These are phyloP conservation scores for Spodoptera littoralis DNA, from an alignment of 2,888 invertebrate species.

Conservation along the genomic window DNA sequence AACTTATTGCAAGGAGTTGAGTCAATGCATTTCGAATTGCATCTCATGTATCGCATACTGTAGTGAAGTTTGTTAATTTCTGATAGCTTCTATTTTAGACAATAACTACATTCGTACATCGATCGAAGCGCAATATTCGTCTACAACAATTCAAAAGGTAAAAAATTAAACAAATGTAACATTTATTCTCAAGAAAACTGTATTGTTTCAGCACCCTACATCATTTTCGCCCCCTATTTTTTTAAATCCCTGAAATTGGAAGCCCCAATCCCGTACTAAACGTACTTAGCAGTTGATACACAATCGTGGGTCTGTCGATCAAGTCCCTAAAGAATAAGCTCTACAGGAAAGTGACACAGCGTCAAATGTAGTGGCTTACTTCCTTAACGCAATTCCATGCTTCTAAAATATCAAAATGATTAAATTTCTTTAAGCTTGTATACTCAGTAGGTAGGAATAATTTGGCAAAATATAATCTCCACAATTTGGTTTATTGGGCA, in stretches of 20 bases:
- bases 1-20: conserved; percentile 42
- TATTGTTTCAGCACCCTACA: not conserved
- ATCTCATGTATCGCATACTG: conserved; percentile 24
- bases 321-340: conserved; percentile 18
- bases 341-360: conserved; percentile 7
- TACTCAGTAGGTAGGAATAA: too few species aligned
- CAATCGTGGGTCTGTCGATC: conserved; percentile 10
- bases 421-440: too few species aligned
- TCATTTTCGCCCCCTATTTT: not conserved
- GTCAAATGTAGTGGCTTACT: not conserved
- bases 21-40: conserved; percentile 38
- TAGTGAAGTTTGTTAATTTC: conserved; percentile 37
- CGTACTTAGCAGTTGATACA: conserved; percentile 17
- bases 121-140: not conserved
- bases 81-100: conserved; percentile 8
- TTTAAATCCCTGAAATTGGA: conserved; percentile 9
- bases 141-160: too few species aligned
- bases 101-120: conserved; percentile 1
- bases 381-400: conserved; percentile 3
- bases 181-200: not conserved
- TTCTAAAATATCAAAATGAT: not conserved
- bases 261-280: conserved; percentile 18
- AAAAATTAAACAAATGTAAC: too few species aligned
- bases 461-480: too few species aligned
- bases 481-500: too few species aligned